These are phyloP conservation scores for Diadromus collaris DNA, from an alignment of 2,888 invertebrate genomes.

Conservation along the genomic window DNA sequence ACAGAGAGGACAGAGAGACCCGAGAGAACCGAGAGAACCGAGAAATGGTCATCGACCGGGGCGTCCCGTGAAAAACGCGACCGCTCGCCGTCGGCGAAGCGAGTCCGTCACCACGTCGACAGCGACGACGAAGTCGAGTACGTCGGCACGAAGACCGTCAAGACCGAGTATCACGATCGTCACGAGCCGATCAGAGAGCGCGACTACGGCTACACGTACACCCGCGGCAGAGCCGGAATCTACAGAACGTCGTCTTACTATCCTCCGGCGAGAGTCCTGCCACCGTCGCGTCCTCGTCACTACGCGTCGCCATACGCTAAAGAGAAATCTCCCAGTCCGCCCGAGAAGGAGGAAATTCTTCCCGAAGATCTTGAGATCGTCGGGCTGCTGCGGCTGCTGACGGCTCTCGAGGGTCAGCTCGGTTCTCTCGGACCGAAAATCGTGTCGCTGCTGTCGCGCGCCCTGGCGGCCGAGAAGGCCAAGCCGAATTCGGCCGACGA, in stretches of 20 bases:
- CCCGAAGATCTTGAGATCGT: constrained; percentile 78
- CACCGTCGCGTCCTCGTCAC: constrained; percentile 65
- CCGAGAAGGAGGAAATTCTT: constrained; percentile 71
- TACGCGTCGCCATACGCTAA: constrained; percentile 76
- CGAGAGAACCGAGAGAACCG: constrained; percentile 27
- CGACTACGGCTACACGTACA: constrained; percentile 61
- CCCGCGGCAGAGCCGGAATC: constrained; percentile 55
- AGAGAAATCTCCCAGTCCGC: constrained; percentile 72
- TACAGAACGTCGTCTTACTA: constrained; percentile 64
- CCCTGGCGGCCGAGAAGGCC: constrained; percentile 89
- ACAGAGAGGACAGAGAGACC: no score
- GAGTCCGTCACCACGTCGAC: constrained; percentile 67
- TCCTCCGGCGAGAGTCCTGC: constrained; percentile 51
- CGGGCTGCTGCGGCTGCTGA: constrained; percentile 86
- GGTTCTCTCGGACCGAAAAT: constrained; percentile 93
- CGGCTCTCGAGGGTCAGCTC: constrained; percentile 90
- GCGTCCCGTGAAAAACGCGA: constrained; percentile 64
- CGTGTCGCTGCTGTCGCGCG: constrained; percentile 88
- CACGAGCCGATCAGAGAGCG: constrained; percentile 65
- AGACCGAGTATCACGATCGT: constrained; percentile 73
- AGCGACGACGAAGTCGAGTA: constrained; percentile 79
- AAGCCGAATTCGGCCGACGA: constrained; percentile 88
- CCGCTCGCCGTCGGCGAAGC: constrained; percentile 62
- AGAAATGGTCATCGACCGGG: constrained; percentile 45
- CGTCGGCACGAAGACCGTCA: constrained; percentile 73